Conservation (phyloP, 2,888 invertebrate genomes). For the Ochropleura plecta region DNA sequence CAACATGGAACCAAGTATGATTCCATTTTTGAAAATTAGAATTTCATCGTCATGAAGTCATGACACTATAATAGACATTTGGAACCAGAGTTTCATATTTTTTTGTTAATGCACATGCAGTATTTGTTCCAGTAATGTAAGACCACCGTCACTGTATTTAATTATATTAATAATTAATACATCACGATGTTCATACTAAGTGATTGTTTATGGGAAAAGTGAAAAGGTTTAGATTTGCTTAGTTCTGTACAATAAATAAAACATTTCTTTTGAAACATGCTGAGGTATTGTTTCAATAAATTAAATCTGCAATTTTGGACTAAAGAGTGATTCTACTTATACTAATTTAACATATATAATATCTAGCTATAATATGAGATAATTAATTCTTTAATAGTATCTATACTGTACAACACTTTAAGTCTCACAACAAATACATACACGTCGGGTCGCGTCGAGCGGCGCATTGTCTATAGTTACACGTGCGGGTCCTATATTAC, state of each 20-base stretch:
- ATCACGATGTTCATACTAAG: not conserved
- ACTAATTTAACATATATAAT: slow-evolving; percentile 83
- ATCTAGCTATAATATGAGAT: slow-evolving; percentile 84
- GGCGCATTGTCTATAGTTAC: slow-evolving; percentile 78
- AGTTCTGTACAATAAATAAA: slow-evolving; percentile 67
- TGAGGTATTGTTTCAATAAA: slow-evolving; percentile 82
- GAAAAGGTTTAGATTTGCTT: slow-evolving; percentile 45
- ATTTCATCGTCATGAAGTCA: not conserved
- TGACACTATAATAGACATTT: not conserved
- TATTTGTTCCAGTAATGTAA: not conserved
- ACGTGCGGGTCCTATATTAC: slow-evolving; percentile 78
- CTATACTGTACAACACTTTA: slow-evolving; percentile 89
- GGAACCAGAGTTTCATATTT: not conserved
- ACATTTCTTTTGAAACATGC: slow-evolving; percentile 58
- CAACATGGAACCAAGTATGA: no score
- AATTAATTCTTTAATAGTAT: slow-evolving; percentile 84
- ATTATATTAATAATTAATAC: slow-evolving; percentile 14
- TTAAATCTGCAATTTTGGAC: slow-evolving; percentile 86
- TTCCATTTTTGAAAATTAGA: not conserved
- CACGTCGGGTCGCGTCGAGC: slow-evolving; percentile 70
- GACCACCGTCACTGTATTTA: not conserved
- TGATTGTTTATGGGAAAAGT: slow-evolving; percentile 52
- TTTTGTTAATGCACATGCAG: not conserved
- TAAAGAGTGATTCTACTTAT: slow-evolving; percentile 88
- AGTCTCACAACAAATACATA: slow-evolving; percentile 85